phyloP scores from a whole-genome alignment of 2,888 invertebrate species.

The Tillus elongatus region DNA sequence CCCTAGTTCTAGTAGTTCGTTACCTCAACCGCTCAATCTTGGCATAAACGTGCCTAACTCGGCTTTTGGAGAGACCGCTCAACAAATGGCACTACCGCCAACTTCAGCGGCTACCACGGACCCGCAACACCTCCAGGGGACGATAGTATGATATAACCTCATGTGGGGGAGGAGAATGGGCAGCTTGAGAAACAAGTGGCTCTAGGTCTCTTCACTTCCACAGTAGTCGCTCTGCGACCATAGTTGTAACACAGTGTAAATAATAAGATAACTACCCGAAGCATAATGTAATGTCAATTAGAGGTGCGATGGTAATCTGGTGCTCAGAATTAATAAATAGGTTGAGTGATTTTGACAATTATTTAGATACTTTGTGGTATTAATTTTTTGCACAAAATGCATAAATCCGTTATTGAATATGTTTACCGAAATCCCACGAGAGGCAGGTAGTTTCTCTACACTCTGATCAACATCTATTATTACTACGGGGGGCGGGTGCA shows the following conservation, averaged over 20 bases:
- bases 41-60: constrained; percentile 33
- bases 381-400: too few relatives aligned
- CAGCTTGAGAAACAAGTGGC: constrained; percentile 68
- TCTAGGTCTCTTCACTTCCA: constrained; percentile 50
- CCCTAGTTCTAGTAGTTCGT: constrained; percentile 27
- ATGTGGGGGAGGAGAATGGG: constrained; percentile 86
- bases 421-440: too few relatives aligned
- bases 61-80: constrained; percentile 33
- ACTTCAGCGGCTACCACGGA: constrained; percentile 42
- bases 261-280: too few relatives aligned
- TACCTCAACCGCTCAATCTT: constrained; percentile 29
- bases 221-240: constrained; percentile 32
- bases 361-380: too few relatives aligned
- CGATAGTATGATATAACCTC: constrained; percentile 91
- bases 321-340: too few relatives aligned
- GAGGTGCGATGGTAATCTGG: too few relatives aligned
- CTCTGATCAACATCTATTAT: too few relatives aligned
- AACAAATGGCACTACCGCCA: constrained; percentile 37
- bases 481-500: too few relatives aligned
- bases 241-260: constrained; percentile 11
- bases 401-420: too few relatives aligned
- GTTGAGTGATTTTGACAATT: too few relatives aligned
- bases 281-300: too few relatives aligned
- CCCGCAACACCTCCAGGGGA: constrained; percentile 75
- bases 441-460: too few relatives aligned